Evolutionary conservation across 2,113 vertebrate species (phyloP).

Genomic region (Semicossyphus pulcher): DNA sequence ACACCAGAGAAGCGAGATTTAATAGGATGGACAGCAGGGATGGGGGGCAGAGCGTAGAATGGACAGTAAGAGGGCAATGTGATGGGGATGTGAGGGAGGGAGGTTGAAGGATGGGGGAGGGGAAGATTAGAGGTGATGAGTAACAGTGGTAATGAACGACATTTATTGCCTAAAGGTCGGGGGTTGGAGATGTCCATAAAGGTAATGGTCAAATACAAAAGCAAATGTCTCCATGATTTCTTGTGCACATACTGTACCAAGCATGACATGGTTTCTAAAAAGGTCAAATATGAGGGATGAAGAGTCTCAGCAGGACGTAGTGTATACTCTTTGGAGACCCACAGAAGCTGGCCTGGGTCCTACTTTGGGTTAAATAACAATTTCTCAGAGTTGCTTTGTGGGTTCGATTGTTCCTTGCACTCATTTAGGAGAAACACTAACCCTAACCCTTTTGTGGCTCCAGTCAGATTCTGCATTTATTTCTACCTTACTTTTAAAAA

Average conservation of each 20-base stretch:
- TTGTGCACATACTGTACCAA: background rate
- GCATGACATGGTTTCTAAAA: background rate
- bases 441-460: too few relatives aligned
- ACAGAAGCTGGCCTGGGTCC: background rate
- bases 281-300: background rate
- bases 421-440: too few relatives aligned
- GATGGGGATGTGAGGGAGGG: conserved; percentile 39
- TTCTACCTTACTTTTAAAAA: too few relatives aligned
- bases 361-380: background rate
- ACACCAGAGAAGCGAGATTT: conserved; percentile 55
- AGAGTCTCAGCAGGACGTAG: background rate
- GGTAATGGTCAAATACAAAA: conserved; percentile 18
- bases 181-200: conserved; percentile 20
- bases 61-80: conserved; percentile 61
- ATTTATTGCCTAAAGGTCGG: conserved; percentile 26
- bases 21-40: conserved; percentile 49
- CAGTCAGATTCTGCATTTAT: too few relatives aligned
- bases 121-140: conserved; percentile 58
- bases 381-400: background rate
- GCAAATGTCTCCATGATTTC: background rate
- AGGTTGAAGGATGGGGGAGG: conserved; percentile 41
- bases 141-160: conserved; percentile 48
- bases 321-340: background rate
- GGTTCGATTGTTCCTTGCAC: too few relatives aligned
- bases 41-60: conserved; percentile 24